Conservation (phyloP, 1,140 invertebrate species). For the Aphelinus atriplicis region DNA sequence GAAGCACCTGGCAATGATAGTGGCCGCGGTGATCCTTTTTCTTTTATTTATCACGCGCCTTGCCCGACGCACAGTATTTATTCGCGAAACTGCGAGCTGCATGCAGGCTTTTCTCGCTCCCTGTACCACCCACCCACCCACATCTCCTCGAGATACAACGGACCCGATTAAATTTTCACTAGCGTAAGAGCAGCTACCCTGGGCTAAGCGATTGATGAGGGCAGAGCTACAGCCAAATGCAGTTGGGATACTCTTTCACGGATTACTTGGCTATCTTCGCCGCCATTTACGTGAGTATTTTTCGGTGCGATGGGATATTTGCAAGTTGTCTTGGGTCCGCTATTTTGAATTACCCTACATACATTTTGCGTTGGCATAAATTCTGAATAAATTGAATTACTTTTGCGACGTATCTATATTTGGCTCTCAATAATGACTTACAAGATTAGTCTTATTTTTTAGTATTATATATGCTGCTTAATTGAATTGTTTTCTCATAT, state of each 20-base stretch:
- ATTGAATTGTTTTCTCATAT: too few relatives aligned
- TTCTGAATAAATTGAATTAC: too few relatives aligned
- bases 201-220: conserved; percentile 8
- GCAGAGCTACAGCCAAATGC: background rate
- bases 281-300: too few relatives aligned
- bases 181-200: background rate
- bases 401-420: too few relatives aligned
- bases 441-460: too few relatives aligned
- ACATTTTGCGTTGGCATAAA: too few relatives aligned
- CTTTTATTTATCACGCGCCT: conserved; percentile 27
- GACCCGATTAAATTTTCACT: conserved; percentile 24
- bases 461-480: too few relatives aligned
- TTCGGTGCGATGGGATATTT: too few relatives aligned
- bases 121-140: too few relatives aligned
- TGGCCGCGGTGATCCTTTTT: conserved; percentile 18
- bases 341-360: background rate
- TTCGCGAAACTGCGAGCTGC: background rate
- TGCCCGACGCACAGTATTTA: conserved; percentile 31
- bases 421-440: too few relatives aligned
- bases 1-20: conserved; percentile 20
- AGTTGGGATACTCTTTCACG: conserved; percentile 9
- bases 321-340: too few relatives aligned
- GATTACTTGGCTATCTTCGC: background rate
- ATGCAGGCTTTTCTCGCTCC: background rate
- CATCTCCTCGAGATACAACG: too few relatives aligned